Evolutionary conservation across 1,140 invertebrate genomes (phyloP), one percentile per base, ranked within the genome.

Genomic region (Drosophila mojavensis): DNA sequence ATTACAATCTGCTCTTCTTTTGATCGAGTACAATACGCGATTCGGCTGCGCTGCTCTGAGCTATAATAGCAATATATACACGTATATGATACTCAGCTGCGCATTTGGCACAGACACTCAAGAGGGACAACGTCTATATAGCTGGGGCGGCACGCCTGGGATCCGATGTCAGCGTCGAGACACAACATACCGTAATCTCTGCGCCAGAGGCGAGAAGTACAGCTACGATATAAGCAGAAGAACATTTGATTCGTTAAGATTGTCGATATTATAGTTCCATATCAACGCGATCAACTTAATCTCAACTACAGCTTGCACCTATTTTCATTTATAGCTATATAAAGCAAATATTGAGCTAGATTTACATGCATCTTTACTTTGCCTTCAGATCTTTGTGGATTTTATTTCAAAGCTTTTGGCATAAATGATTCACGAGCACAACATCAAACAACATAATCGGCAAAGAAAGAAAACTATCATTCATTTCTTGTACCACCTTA

Each of bases 31-130:
- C n/a, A 81, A 78, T 9, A 20, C 75, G 0, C 26, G 61, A 0
- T 78, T 68, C 6, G 80, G 75, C 0, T 82, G 80, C 36, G 62
- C 70, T 0, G 51, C 33, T 0, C 10, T 81, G 6, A 43, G 13
- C 0, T 70, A 62, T 9, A 15, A 4, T 1, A 4, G 30, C 4
- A 13, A 9, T 15, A 3, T 43, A 17, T 50, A 53, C 3, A n/a
- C n/a, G 4, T 62, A 63, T 13, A 15, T 79, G 0, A 10, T 51
- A 0, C 48, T 82, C 5, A 71, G 50, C 45, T 83, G 79, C 15
- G 20, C 45, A 15, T 83, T 83, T 63, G 33, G 45, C 28, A 78
- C 75, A 3, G 43, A 47, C 5, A 68, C 61, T 5, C 17, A 68
- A n/a, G 50, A 75, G 0, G 65, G 50, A 6, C n/a, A 48, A 7